Evolutionary conservation across 1,140 invertebrate genomes (phyloP).

Genomic region (Pogonomyrmex barbatus): DNA sequence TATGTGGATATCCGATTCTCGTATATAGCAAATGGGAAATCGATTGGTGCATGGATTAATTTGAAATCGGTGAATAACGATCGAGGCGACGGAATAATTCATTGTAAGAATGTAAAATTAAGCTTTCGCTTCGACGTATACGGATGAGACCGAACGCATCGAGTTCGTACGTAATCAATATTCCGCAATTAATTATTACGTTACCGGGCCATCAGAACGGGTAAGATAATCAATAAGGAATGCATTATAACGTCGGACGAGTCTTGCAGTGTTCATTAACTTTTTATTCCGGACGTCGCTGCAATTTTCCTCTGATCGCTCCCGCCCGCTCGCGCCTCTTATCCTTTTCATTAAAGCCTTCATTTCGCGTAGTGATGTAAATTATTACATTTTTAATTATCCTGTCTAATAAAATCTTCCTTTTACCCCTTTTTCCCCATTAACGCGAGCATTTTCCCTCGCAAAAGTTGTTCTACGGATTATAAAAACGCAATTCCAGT

Average conservation of each 20-base stretch:
- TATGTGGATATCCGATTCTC: conserved; percentile 4
- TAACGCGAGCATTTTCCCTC: conserved; percentile 55
- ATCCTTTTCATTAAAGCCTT: conserved; percentile 65
- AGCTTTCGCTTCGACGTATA: conserved; percentile 4
- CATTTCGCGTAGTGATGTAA: conserved; percentile 64
- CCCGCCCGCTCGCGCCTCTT: conserved; percentile 53
- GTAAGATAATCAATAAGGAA: conserved; percentile 62
- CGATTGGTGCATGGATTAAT: conserved; percentile 41
- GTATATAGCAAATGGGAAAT: conserved; percentile 24
- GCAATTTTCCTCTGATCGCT: conserved; percentile 57
- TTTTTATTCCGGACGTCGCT: conserved; percentile 63
- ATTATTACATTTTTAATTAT: conserved; percentile 66
- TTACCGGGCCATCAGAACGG: conserved; percentile 55
- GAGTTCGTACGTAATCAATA: conserved; percentile 56
- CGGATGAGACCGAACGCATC: conserved; percentile 19
- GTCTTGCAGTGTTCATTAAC: conserved; percentile 62
- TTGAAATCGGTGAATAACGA: conserved; percentile 40
- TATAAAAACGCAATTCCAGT: conserved; percentile 61
- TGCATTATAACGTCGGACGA: conserved; percentile 59
- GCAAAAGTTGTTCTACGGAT: conserved; percentile 56
- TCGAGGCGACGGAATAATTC: conserved; percentile 37
- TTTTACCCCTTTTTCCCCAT: conserved; percentile 47
- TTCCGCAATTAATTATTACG: conserved; percentile 63
- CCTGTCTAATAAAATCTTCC: conserved; percentile 53
- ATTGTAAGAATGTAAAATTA: conserved; percentile 52